Base-by-base conservation (phyloP, 2,888 invertebrate genomes). In the Druceiella hillmani region DNA sequence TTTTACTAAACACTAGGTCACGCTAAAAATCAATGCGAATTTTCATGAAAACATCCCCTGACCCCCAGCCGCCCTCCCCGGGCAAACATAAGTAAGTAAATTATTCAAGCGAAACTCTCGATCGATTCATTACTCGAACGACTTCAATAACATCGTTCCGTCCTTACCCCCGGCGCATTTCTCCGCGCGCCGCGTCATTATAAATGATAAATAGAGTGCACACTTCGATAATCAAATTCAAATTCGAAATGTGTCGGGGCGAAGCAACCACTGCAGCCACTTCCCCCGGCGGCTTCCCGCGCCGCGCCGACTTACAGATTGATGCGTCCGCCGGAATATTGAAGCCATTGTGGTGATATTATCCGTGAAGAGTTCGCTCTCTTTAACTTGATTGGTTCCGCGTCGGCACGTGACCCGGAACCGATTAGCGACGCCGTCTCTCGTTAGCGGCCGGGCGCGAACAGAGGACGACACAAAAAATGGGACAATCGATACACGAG, bases 371-470 rank as follows among this genome's bases (percentile, higher is more conserved):
- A 17, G 61, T 59, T 61, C 61, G 60, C 59, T 64, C 64, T 65
- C 64, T 66, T 66, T 64, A 64, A 63, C 62, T 55, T 51, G 67
- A 76, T 77, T 75, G 70, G 75, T 62, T 64, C 62, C 70, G 75
- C 64, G 58, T 52, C 39, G 71, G 56, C 76, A 77, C 78, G 77
- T 74, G 77, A 76, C 74, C 64, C 66, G 68, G 66, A 68, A 69
- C 68, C 61, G 65, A 71, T 68, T 64, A 59, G 55, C 62, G 62
- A 60, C 57, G 62, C 59, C 17, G 29, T 22, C 16, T 20, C 11
- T 20, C 6, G 58, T 55, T 14, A 9, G 10, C 24, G 31, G 12
- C 5, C 13, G 13, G n/a, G 15, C 29, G 29, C 16, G 31, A 15
- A 57, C 56, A 57, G 61, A 62, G n/a, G n/a, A n/a, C n/a, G n/a